Conservation (phyloP, 2,888 invertebrate species). For the Abscondita cerata region DNA sequence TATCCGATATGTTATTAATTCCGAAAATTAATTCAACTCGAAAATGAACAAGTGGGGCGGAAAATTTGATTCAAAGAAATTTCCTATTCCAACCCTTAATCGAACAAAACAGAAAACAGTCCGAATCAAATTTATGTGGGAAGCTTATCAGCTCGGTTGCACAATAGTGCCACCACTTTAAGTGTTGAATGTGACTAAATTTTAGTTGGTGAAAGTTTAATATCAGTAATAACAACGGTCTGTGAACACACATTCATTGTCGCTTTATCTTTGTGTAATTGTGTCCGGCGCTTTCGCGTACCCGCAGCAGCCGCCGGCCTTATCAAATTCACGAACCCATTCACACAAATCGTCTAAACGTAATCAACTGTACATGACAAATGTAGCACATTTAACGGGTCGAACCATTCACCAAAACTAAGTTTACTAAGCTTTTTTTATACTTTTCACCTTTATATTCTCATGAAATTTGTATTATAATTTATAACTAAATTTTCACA, state of each 20-base stretch:
- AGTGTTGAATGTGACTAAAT: slow-evolving; percentile 36
- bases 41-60: background rate
- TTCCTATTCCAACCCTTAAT: slow-evolving; percentile 10
- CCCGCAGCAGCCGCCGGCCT: slow-evolving; percentile 47
- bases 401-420: slow-evolving; percentile 40
- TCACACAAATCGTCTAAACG: slow-evolving; percentile 55
- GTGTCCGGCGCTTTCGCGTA: slow-evolving; percentile 48
- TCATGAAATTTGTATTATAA: background rate
- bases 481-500: too few relatives aligned
- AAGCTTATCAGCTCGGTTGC: slow-evolving; percentile 28
- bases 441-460: background rate
- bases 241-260: slow-evolving; percentile 53
- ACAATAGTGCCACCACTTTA: slow-evolving; percentile 32
- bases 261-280: slow-evolving; percentile 52
- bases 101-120: slow-evolving; percentile 22
- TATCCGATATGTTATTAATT: background rate
- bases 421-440: slow-evolving; percentile 9
- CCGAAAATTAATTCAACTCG: background rate
- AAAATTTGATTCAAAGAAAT: slow-evolving; percentile 14
- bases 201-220: slow-evolving; percentile 39
- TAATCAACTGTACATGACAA: slow-evolving; percentile 58
- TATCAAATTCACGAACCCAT: slow-evolving; percentile 53
- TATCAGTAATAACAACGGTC: slow-evolving; percentile 48
- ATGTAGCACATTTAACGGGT: slow-evolving; percentile 52
- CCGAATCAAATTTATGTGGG: slow-evolving; percentile 29